Evolutionary conservation across 2,888 invertebrate species (phyloP), one percentile per base, ranked within the genome.

Genomic region (Bombylius discolor): DNA sequence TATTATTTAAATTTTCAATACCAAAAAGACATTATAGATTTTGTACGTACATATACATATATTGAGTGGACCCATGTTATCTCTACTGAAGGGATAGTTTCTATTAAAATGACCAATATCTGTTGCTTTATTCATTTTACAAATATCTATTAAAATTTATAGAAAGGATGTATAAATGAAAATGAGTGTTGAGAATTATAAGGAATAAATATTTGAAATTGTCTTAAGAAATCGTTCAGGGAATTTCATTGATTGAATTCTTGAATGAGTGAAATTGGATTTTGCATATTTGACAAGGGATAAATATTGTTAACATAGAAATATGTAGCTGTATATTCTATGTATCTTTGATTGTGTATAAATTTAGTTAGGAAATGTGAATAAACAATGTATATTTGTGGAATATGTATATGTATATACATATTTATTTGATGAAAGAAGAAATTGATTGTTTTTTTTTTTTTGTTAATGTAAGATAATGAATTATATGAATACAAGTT

Each of bases 31-130:
- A 32, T 34, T 39, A 46, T 23, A 23, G 23, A 23, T 23, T 23
- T 23, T 23, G 23, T 23, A 3, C 3, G 23, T 23, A 23, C 23
- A 23, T 23, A 23, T 23, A 3, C 3, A 36, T 54, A 46, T 50
- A 51, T 50, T 50, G 55, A 55, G 47, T 54, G 49, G 55, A 55
- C 55, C 55, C 55, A 50, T 51, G 55, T 55, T 55, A 55, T 51
- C 39, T 51, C 4, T 47, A 45, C 55, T 50, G 55, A 55, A 55
- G 51, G 55, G 51, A 36, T 46, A 36, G 50, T 50, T 55, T 8
- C 9, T 36, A 55, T 55, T 55, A 55, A 55, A 55, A 46, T 55
- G 55, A 55, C 55, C 55, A 51, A 55, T 55, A 55, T 47, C 55
- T 50, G 50, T 55, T 50, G 55, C 50, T 55, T 49, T 32, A 23